These are phyloP conservation scores for Zosterops borbonicus DNA, from an alignment of 2,113 vertebrate genomes.

Conservation along the genomic window DNA sequence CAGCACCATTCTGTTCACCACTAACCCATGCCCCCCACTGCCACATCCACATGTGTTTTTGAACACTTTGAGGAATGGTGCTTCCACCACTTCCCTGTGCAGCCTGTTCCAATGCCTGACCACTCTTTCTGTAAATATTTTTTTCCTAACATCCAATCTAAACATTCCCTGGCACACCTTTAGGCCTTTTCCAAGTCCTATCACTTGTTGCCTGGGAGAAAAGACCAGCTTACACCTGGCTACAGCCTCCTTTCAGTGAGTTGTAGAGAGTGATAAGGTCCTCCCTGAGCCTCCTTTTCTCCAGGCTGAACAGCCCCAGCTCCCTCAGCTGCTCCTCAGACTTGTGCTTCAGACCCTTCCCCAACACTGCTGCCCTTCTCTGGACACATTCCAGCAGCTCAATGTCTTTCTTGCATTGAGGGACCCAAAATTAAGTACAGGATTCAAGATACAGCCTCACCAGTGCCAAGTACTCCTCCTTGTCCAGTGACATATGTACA, in stretches of 20 bases:
- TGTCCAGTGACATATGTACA: background rate
- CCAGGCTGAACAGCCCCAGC: background rate
- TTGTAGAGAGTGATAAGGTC: background rate
- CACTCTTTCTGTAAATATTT: background rate
- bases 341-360: background rate
- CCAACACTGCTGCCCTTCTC: fast-evolving
- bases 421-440: background rate
- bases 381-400: background rate
- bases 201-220: background rate
- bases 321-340: background rate
- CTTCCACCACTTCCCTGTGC: background rate
- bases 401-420: background rate
- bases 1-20: background rate
- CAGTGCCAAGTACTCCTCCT: background rate
- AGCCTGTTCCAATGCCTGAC: background rate
- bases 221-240: background rate
- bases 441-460: background rate
- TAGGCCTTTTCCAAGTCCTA: background rate
- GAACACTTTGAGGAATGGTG: background rate
- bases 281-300: background rate
- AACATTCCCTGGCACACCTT: background rate
- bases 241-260: background rate
- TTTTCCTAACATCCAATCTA: background rate
- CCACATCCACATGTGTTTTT: background rate
- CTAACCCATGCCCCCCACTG: background rate